These are phyloP conservation scores for Rhynchophorus ferrugineus DNA, from an alignment of 1,140 invertebrate species.

Conservation along the genomic window DNA sequence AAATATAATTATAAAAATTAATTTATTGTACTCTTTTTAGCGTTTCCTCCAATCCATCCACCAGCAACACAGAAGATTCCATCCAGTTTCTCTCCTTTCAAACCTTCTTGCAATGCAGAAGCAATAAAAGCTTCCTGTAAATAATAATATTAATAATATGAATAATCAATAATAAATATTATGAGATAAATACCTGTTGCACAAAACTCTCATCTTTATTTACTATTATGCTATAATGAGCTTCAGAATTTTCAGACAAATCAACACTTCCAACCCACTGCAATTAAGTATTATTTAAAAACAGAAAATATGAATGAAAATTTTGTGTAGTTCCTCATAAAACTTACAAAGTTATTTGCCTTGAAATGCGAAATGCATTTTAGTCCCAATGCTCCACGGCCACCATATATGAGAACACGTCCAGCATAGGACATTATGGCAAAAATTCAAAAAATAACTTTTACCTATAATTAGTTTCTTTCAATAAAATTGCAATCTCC, in stretches of 20 bases:
- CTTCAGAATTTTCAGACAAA: background rate
- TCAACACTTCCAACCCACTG: background rate
- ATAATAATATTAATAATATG: background rate
- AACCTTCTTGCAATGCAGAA: constrained; percentile 29
- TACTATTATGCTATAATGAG: background rate
- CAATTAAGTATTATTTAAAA: background rate
- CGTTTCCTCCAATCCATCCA: constrained; percentile 93
- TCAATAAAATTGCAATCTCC: no score
- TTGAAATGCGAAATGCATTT: background rate
- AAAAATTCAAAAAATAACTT: no score
- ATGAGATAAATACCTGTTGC: background rate
- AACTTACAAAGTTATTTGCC: background rate
- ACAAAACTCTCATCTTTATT: background rate
- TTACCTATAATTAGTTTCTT: no score
- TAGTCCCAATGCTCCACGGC: background rate
- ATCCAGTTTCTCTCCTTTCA: constrained; percentile 78
- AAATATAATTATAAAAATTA: background rate
- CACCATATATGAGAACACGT: background rate
- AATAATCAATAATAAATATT: background rate
- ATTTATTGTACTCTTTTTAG: constrained; percentile 44
- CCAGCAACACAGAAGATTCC: constrained; percentile 94
- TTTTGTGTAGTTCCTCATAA: no score
- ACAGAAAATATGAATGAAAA: background rate
- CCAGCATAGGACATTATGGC: background rate
- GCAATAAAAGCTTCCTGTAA: background rate